phyloP scores from a whole-genome alignment of 2,113 vertebrate species.

The Leptobrachium ailaonicum region DNA sequence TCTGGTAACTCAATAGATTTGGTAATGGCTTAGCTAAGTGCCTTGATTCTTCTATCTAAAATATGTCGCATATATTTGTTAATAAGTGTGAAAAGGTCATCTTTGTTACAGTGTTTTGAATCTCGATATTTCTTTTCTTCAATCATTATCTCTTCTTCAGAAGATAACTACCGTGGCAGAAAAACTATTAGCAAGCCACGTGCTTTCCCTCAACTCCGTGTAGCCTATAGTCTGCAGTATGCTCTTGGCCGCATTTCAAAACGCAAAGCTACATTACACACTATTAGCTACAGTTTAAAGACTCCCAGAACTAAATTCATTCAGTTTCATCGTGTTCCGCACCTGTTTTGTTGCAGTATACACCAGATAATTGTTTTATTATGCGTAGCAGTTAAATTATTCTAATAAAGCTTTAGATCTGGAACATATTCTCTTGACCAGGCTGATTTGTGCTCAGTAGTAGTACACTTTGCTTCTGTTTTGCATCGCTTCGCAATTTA shows the following conservation, averaged over 20 bases:
- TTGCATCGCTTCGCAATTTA: background rate
- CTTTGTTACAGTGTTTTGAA: background rate
- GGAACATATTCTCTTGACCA: background rate
- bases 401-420: background rate
- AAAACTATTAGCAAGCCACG: background rate
- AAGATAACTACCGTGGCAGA: background rate
- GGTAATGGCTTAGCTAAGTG: background rate
- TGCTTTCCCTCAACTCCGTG: background rate
- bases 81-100: slow-evolving; percentile 16
- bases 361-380: slow-evolving; percentile 23
- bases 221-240: background rate
- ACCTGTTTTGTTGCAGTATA: slow-evolving; percentile 14
- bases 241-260: background rate
- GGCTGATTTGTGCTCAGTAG: background rate
- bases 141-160: background rate
- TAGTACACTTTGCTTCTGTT: background rate
- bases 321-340: slow-evolving; percentile 1
- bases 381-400: background rate
- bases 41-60: no score
- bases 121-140: background rate
- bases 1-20: background rate
- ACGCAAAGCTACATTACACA: background rate
- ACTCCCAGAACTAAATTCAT: slow-evolving; percentile 1
- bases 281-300: slow-evolving; percentile 1
- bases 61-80: background rate